Evolutionary conservation across 2,797 vertebrate genomes (phyloP).

Genomic region (Caiman crocodilus): DNA sequence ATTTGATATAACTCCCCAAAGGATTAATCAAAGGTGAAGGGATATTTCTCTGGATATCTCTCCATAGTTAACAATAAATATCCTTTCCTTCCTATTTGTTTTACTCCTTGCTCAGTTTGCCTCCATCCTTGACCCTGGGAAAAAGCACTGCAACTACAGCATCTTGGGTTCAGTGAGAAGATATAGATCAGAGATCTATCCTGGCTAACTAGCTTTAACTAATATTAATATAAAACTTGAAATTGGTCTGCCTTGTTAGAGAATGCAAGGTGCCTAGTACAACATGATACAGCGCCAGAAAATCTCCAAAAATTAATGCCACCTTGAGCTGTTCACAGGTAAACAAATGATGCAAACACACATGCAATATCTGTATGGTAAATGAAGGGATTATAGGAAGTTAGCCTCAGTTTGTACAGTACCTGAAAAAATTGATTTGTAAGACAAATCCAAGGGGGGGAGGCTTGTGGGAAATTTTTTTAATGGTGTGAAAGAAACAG

Average conservation of each 20-base stretch:
- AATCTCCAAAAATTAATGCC: slow-evolving; percentile 22
- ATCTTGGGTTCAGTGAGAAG: not conserved
- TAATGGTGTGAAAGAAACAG: slow-evolving; percentile 66
- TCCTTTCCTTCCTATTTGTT: not conserved
- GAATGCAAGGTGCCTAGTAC: not conserved
- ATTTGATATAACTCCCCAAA: not conserved
- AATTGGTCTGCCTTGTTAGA: not conserved
- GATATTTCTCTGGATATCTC: not conserved
- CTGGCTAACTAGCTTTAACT: not conserved
- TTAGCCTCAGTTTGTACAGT: not conserved
- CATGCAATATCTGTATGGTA: not conserved
- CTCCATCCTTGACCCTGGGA: not conserved
- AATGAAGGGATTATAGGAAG: not conserved
- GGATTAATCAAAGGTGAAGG: not conserved
- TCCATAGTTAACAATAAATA: not conserved
- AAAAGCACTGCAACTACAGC: not conserved
- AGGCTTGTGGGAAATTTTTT: slow-evolving; percentile 58
- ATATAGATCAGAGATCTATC: not conserved
- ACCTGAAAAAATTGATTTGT: slow-evolving; percentile 71
- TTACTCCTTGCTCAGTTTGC: not conserved
- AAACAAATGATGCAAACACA: accelerated
- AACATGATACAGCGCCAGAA: slow-evolving; percentile 44
- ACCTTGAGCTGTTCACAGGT: not conserved
- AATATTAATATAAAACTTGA: not conserved
- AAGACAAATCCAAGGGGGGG: slow-evolving; percentile 57